These are phyloP conservation scores for Thymelicus sylvestris DNA, from an alignment of 2,888 invertebrate species.

Conservation along the genomic window DNA sequence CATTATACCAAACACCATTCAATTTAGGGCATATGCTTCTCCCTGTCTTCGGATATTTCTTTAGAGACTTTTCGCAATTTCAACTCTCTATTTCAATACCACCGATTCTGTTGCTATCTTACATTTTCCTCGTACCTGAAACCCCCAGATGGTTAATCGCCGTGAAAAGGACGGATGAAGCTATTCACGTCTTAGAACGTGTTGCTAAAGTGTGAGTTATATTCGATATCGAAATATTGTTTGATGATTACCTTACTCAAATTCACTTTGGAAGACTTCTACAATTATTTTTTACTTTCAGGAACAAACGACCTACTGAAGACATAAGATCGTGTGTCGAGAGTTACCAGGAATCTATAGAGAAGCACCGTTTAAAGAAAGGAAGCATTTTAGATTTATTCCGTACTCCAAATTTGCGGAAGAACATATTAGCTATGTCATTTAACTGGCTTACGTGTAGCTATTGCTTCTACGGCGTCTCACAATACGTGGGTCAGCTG, in stretches of 20 bases:
- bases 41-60: conserved; percentile 85
- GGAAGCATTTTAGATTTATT: conserved; percentile 87
- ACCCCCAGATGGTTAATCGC: conserved; percentile 92
- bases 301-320: conserved; percentile 78
- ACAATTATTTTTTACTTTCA: conserved; percentile 51
- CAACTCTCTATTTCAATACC: conserved; percentile 88
- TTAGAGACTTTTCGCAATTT: conserved; percentile 86
- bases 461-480: conserved; percentile 91
- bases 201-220: conserved; percentile 84
- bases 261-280: not conserved
- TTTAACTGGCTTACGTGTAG: conserved; percentile 93
- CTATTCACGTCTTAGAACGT: conserved; percentile 86
- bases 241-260: too few relatives aligned
- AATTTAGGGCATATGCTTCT: conserved; percentile 88
- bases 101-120: conserved; percentile 83
- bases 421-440: conserved; percentile 89
- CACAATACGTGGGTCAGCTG: conserved; percentile 91
- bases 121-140: conserved; percentile 89
- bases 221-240: conserved; percentile 1
- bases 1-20: conserved; percentile 88
- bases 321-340: conserved; percentile 73
- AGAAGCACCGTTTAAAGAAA: conserved; percentile 67
- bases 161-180: conserved; percentile 87
- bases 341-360: conserved; percentile 57
- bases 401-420: conserved; percentile 88